Percentiles rank a stretch among this genome's conserved stretches.
phyloP scores from a whole-genome alignment of 2,797 vertebrate species.

The Eptatretus atami region DNA sequence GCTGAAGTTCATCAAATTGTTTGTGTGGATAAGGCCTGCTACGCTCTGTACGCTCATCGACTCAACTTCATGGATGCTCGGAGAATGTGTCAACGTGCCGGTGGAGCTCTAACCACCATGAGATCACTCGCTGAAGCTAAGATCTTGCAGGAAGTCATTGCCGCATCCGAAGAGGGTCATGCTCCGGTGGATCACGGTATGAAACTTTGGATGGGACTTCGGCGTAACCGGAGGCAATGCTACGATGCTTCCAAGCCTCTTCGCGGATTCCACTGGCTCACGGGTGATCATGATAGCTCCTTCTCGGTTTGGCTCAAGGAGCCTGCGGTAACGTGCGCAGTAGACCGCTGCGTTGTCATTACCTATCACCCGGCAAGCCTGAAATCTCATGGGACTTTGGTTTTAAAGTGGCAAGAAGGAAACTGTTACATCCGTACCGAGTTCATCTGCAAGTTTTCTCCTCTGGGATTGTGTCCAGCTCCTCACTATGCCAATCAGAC shows the following conservation, averaged over 20 bases:
- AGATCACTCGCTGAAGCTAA: not conserved
- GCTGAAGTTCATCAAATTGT: not conserved
- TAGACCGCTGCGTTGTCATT: slow-evolving; percentile 1
- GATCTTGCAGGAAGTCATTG: not conserved
- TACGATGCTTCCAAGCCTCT: not conserved
- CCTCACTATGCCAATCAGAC: not conserved
- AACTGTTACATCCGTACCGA: not conserved
- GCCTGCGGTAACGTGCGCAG: not conserved
- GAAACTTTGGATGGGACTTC: slow-evolving; percentile 3
- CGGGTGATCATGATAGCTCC: slow-evolving; percentile 1
- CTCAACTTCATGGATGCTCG: slow-evolving; percentile 2
- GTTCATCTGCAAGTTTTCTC: slow-evolving; percentile 3
- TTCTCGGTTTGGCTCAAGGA: slow-evolving; percentile 2
- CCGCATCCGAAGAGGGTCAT: not conserved
- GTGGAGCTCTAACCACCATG: slow-evolving; percentile 3
- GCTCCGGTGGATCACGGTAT: not conserved
- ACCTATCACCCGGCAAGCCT: slow-evolving; percentile 1
- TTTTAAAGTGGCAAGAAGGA: slow-evolving; percentile 5
- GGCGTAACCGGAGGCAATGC: slow-evolving; percentile 3
- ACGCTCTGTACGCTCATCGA: not conserved
- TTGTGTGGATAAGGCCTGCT: slow-evolving; percentile 2
- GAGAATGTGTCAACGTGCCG: not conserved
- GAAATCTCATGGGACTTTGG: not conserved
- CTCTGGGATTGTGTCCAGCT: not conserved
- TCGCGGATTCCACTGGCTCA: slow-evolving; percentile 1